Percentiles rank a stretch among this genome's conserved stretches.
Conservation (phyloP, 2,113 vertebrate species). For the Buteo buteo region DNA sequence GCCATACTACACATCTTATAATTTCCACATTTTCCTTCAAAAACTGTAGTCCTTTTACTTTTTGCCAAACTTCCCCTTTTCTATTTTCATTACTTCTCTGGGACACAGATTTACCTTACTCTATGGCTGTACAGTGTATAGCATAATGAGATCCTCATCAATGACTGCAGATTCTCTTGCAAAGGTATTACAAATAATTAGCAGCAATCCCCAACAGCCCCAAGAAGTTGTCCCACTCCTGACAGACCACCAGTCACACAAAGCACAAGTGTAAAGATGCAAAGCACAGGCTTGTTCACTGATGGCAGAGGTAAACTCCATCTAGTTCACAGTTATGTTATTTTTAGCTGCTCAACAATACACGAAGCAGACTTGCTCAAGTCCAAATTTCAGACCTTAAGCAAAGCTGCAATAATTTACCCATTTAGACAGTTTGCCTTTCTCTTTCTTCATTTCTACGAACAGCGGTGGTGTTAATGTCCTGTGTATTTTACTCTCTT, state of each 20-base stretch:
- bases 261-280: background rate
- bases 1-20: rapidly evolving
- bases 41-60: background rate
- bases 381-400: background rate
- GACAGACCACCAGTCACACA: background rate
- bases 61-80: background rate
- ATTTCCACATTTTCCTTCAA: background rate
- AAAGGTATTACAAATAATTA: background rate
- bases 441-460: background rate
- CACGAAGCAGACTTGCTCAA: background rate
- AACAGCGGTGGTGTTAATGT: background rate
- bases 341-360: background rate
- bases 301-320: background rate
- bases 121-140: background rate
- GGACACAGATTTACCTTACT: background rate
- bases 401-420: background rate
- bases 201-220: background rate
- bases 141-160: background rate
- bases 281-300: background rate
- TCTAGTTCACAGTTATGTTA: background rate
- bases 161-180: background rate
- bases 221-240: background rate
- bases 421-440: background rate
- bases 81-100: background rate
- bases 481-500: background rate